These are phyloP conservation scores for Salmo trutta DNA, from an alignment of 2,797 vertebrate species.

Conservation along the genomic window DNA sequence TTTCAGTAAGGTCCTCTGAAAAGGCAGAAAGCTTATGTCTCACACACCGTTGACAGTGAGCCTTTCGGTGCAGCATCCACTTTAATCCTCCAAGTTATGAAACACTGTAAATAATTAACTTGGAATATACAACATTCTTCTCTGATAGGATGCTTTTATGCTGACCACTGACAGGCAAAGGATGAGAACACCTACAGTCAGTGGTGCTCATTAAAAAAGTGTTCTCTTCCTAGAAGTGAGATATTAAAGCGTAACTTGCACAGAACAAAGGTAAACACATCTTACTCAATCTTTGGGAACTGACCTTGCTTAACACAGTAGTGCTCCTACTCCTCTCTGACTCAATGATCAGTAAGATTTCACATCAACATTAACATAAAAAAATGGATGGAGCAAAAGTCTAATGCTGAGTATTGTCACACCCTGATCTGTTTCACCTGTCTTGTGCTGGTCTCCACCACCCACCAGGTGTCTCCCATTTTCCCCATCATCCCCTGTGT, in stretches of 20 bases:
- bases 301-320: slow-evolving; percentile 19
- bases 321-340: not conserved
- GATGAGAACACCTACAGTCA: slow-evolving; percentile 9
- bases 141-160: slow-evolving; percentile 44
- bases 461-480: no score
- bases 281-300: slow-evolving; percentile 21
- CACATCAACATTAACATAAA: not conserved
- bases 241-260: slow-evolving; percentile 14
- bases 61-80: not conserved
- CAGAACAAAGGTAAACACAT: slow-evolving; percentile 43
- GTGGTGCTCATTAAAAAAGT: slow-evolving; percentile 50
- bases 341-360: not conserved
- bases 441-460: no score
- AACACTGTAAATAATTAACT: slow-evolving; percentile 53
- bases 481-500: no score
- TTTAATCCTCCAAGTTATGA: slow-evolving; percentile 34
- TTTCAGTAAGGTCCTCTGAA: slow-evolving; percentile 56
- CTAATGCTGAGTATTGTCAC: no score
- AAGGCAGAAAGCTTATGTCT: slow-evolving; percentile 33
- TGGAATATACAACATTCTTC: slow-evolving; percentile 24
- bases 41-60: slow-evolving; percentile 23
- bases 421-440: no score
- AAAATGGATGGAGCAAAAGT: no score
- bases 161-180: slow-evolving; percentile 42
- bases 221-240: slow-evolving; percentile 20